Percentiles rank a stretch among this genome's conserved stretches.
These are phyloP conservation scores for Rhea americana DNA, from an alignment of 2,113 vertebrate genomes.

Conservation along the genomic window DNA sequence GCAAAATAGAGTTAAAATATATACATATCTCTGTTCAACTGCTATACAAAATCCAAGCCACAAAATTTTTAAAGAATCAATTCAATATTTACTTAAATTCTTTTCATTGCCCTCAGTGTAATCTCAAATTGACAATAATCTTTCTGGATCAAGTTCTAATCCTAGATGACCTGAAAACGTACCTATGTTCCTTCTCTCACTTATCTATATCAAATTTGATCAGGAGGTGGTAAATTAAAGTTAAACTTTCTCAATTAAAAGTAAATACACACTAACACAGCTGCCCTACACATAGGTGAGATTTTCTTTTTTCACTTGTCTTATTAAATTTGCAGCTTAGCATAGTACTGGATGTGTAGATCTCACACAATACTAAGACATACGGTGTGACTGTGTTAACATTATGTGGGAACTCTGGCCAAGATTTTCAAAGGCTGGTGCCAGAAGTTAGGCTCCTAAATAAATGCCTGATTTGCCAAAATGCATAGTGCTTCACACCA, in stretches of 20 bases:
- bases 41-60: background rate
- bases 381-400: constrained; percentile 22
- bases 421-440: constrained; percentile 41
- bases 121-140: background rate
- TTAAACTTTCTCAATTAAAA: constrained; percentile 28
- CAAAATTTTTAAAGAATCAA: background rate
- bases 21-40: background rate
- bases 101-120: background rate
- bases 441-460: constrained; percentile 28
- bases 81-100: background rate
- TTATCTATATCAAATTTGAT: background rate
- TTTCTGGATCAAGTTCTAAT: background rate
- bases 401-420: background rate
- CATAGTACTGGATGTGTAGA: background rate
- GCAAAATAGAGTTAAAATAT: background rate
- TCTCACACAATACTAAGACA: constrained; percentile 27
- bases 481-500: background rate
- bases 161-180: background rate
- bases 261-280: background rate
- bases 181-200: background rate
- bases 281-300: background rate
- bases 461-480: constrained; percentile 30
- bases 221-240: background rate
- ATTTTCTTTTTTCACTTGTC: background rate
- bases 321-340: constrained; percentile 57